Evolutionary conservation across 2,888 invertebrate species (phyloP).

Genomic region (Orthosia cruda): DNA sequence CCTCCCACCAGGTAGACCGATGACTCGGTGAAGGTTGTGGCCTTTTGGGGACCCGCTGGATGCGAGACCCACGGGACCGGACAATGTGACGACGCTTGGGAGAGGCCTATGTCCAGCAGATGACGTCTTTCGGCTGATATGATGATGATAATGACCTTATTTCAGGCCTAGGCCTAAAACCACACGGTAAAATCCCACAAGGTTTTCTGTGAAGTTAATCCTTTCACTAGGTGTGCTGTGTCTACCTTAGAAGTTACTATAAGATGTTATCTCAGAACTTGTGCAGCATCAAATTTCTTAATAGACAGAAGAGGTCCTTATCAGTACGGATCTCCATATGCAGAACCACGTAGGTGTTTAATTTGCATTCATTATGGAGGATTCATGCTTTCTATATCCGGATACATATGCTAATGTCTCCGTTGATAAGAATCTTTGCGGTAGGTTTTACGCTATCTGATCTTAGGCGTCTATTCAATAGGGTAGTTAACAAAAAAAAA

Average conservation of each 20-base stretch:
- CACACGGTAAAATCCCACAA: too few relatives aligned
- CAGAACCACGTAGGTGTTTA: slow-evolving; percentile 35
- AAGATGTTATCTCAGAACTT: slow-evolving; percentile 18
- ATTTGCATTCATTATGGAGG: slow-evolving; percentile 37
- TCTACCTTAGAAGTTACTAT: neutral
- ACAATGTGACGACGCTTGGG: too few relatives aligned
- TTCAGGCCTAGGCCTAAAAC: too few relatives aligned
- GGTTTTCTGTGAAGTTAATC: neutral
- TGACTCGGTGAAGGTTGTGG: too few relatives aligned
- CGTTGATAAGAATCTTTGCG: slow-evolving; percentile 32
- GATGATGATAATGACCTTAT: too few relatives aligned
- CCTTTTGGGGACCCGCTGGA: too few relatives aligned
- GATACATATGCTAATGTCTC: slow-evolving; percentile 39
- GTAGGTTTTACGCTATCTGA: slow-evolving; percentile 3
- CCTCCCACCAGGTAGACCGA: too few relatives aligned
- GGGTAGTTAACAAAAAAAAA: too few relatives aligned
- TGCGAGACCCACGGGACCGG: too few relatives aligned
- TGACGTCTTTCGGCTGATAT: too few relatives aligned
- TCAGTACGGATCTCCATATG: slow-evolving; percentile 34
- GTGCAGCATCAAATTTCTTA: slow-evolving; percentile 35
- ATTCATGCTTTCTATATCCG: slow-evolving; percentile 53
- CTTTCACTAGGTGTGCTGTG: neutral
- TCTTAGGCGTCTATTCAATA: slow-evolving; percentile 8
- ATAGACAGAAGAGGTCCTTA: slow-evolving; percentile 18
- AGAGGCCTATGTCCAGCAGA: too few relatives aligned